These are phyloP conservation scores for Vulpes vulpes DNA, from an alignment of 2,113 vertebrate genomes.

Conservation along the genomic window DNA sequence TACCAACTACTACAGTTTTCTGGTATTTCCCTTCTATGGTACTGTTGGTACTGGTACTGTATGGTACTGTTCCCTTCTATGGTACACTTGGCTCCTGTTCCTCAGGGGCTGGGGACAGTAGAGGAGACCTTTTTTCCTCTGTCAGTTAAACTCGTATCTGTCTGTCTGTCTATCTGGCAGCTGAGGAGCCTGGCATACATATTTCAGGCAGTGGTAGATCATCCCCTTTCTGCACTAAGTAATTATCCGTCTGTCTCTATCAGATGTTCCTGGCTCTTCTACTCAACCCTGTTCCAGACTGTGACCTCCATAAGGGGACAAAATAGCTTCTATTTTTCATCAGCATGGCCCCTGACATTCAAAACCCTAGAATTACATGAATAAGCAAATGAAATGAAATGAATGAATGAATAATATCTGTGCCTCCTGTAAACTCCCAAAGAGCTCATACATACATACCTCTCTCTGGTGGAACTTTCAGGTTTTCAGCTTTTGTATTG, in stretches of 20 bases:
- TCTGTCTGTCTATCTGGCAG: background rate
- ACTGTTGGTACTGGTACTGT: no score
- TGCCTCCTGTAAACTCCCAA: background rate
- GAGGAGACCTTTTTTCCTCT: background rate
- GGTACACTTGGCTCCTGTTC: background rate
- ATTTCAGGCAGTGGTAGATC: background rate
- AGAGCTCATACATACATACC: background rate
- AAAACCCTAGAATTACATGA: constrained; percentile 5
- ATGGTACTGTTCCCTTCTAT: background rate
- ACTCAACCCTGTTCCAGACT: background rate
- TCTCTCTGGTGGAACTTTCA: background rate
- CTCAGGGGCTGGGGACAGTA: background rate
- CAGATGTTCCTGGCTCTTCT: background rate
- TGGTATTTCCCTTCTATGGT: background rate
- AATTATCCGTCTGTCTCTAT: background rate
- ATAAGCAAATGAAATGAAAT: background rate
- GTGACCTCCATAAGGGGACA: background rate
- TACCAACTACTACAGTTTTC: background rate
- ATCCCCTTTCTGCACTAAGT: background rate
- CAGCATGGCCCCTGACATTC: background rate
- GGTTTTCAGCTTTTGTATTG: background rate
- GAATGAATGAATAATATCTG: background rate
- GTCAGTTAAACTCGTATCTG: background rate
- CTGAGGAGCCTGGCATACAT: background rate
- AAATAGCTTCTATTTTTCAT: background rate